These are phyloP conservation scores for Pomatorhinus ruficollis DNA, from an alignment of 2,113 vertebrate genomes.

Conservation along the genomic window DNA sequence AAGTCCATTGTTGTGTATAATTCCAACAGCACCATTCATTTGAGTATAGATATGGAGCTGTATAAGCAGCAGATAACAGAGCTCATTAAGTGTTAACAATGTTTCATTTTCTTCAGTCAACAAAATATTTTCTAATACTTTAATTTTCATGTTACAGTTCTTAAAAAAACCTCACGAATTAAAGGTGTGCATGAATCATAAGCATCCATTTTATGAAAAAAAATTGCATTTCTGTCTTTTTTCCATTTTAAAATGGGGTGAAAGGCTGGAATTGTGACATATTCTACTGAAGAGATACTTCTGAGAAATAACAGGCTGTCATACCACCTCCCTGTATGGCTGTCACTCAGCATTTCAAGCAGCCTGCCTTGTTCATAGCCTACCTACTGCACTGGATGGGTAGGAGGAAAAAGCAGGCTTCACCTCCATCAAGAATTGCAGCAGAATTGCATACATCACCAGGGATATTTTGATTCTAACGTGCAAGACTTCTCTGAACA, in stretches of 20 bases:
- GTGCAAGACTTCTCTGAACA: not conserved
- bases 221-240: not conserved
- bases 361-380: not conserved
- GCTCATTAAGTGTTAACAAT: not conserved
- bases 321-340: not conserved
- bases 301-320: constrained; percentile 48
- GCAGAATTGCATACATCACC: not conserved
- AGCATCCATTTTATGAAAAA: not conserved
- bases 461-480: not conserved
- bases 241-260: not conserved
- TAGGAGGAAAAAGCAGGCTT: not conserved
- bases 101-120: not conserved
- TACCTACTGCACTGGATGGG: not conserved
- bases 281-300: not conserved
- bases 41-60: not conserved
- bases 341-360: constrained; percentile 18
- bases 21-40: not conserved
- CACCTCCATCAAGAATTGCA: not conserved
- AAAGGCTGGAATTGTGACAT: constrained; percentile 24
- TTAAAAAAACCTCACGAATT: not conserved
- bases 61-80: not conserved
- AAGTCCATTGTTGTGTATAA: not conserved
- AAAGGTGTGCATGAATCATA: not conserved
- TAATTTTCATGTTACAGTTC: not conserved
- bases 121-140: not conserved